Base-by-base conservation (phyloP, 2,888 invertebrate genomes). In the Ectemnius lituratus region DNA sequence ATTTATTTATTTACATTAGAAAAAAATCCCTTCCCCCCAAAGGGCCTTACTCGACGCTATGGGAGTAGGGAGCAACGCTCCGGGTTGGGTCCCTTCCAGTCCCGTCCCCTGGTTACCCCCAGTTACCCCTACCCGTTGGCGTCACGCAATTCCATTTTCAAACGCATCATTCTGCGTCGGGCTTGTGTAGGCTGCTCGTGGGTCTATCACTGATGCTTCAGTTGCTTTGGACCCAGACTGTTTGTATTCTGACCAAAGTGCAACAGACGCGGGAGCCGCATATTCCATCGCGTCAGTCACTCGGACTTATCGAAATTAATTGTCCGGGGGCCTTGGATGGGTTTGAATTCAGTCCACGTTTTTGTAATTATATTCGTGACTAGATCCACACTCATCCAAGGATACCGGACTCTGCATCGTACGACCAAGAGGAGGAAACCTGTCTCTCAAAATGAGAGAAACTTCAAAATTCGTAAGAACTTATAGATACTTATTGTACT, bases 351-450 rank as follows among this genome's bases (percentile, higher is more conserved):
- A 93, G 94, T 94, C 93, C 94, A 94, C 94, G 94, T 94, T 92
- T 92, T 73, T 52, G 84, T 82, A 86, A 90, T 86, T 87, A 86
- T 89, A 84, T 92, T 92, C 94, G 94, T 94, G 94, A 94, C 94
- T 94, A 94, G 94, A 94, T 94, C 94, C 94, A 94, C 94, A 94
- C 94, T 94, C 94, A 94, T 94, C 94, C 94, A 94, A 93, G 93
- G 94, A 93, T 92, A 91, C 91, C 92, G 93, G 89, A 88, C 92
- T 87, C 67, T 68, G 61, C 61, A 73, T 20, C 47, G 62, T 60
- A 67, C 57, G 62, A 46, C 59, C 57, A 58, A 72, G 46, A 52
- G 52, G 16, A 16, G 37, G 16, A 20, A 60, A 62, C 37, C 45
- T 47, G 56, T 68, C 56, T 27, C 2, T 46, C 60, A 56, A 14